Evolutionary conservation across 2,888 invertebrate genomes (phyloP), one percentile per base, ranked within the genome.

Genomic region (Sipha maydis): DNA sequence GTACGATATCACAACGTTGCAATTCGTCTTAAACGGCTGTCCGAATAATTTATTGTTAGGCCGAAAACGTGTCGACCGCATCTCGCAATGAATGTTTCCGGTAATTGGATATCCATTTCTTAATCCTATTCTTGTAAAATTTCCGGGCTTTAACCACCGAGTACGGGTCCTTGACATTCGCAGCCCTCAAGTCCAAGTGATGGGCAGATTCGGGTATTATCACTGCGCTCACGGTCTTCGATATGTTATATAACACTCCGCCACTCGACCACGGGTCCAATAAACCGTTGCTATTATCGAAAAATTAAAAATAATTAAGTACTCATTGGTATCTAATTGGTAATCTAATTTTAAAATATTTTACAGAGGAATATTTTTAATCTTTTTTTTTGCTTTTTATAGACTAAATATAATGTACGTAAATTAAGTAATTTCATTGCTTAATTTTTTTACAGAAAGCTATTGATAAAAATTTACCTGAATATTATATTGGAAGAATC

Each of bases 191-290:
- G 92, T 97, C 97, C 86, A 97, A 93, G 91, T 97, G 97, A 92
- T 97, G 97, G 0, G 97, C 97, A 0, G 95, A 95, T 91, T 96
- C 95, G 0, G 96, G 94, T 90, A 97, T 95, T 56, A 96, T 92
- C 28, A 97, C 93, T 0, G 96, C 94, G 28, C 93, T 92, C 1
- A 96, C 93, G 0, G 94, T 93, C 9, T 93, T 92, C 89, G 95
- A 96, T 34, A 95, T 92, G 89, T 95, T 95, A 91, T 93, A 93
- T 56, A 96, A 91, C 77, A 97, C 95, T 34, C 97, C 97, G 91
- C 97, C 97, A 90, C 95, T 95, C 86, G 95, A 95, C 97, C 97
- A 97, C 0, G 97, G 97, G 92, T 97, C 97, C 90, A 96, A 91
- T 2, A 97, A 92, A 0, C 97, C 97, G 91, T 97, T 97, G 91